A percentile compares a stretch with the other conserved stretches of the same genome.
phyloP scores from a whole-genome alignment of 2,113 vertebrate species.

The Gavia stellata region DNA sequence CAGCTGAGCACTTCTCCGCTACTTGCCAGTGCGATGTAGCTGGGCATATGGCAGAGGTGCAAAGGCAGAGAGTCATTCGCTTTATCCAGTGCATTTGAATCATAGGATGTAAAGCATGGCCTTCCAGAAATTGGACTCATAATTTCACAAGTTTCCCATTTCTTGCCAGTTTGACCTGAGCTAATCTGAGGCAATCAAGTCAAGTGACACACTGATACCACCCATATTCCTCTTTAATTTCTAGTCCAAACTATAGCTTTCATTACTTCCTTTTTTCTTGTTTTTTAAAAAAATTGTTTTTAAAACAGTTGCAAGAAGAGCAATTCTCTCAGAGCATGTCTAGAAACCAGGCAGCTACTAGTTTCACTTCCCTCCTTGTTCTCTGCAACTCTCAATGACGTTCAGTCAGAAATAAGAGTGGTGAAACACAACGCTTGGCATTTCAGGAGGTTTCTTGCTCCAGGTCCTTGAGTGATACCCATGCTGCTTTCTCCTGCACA shows the following conservation, averaged over 20 bases:
- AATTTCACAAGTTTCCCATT: background rate
- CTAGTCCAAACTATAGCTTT: background rate
- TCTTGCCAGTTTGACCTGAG: background rate
- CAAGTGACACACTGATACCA: background rate
- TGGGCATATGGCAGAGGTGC: background rate
- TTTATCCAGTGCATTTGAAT: background rate
- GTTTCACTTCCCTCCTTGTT: slow-evolving; percentile 14
- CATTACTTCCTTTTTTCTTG: background rate
- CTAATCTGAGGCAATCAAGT: background rate
- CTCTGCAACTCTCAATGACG: background rate
- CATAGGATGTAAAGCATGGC: background rate
- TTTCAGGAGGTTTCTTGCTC: background rate
- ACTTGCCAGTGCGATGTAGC: background rate
- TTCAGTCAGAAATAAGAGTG: background rate
- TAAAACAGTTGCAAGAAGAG: background rate
- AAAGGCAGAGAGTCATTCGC: background rate
- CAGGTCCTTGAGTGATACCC: background rate
- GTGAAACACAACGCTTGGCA: background rate
- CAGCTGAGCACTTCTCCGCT: background rate
- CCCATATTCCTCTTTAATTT: background rate
- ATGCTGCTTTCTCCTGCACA: background rate
- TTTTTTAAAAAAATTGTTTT: too few relatives aligned
- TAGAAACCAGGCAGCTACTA: background rate
- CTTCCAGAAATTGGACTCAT: background rate
- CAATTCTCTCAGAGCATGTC: background rate